A percentile compares a stretch with the other conserved stretches of the same genome.
Evolutionary conservation across 2,113 vertebrate genomes (phyloP).

Genomic region (Oenanthe melanoleuca): DNA sequence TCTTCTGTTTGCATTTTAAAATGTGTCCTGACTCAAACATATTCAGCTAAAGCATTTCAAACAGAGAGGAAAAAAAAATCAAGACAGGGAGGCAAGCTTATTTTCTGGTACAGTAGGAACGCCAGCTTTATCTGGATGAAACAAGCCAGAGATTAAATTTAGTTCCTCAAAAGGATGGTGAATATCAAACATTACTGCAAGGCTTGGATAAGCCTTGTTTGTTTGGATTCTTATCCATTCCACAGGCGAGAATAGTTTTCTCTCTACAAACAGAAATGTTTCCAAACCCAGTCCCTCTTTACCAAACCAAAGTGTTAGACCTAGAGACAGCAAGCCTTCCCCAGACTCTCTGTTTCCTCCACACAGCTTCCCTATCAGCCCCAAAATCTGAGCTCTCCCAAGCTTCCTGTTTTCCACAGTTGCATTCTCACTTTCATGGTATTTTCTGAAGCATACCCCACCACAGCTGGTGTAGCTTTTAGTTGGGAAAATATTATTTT

Average conservation of each 20-base stretch:
- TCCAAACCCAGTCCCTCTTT: background rate
- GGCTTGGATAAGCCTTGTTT: conserved; percentile 8
- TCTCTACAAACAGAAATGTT: conserved; percentile 3
- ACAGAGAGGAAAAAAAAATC: background rate
- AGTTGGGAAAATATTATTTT: background rate
- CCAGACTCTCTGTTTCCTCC: background rate
- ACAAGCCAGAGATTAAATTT: conserved; percentile 49
- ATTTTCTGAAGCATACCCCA: conserved; percentile 17
- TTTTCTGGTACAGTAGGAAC: conserved; percentile 13
- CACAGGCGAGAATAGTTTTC: background rate
- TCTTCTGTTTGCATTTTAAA: background rate
- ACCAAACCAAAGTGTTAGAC: background rate
- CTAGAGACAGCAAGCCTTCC: background rate
- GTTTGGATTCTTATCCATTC: conserved; percentile 43
- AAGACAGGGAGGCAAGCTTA: background rate
- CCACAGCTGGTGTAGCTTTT: background rate
- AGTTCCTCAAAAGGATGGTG: conserved; percentile 22
- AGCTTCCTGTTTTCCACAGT: conserved; percentile 23
- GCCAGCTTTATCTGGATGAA: conserved; percentile 25
- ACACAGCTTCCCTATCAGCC: background rate
- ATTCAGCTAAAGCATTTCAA: background rate
- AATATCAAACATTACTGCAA: conserved; percentile 38
- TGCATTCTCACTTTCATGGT: background rate
- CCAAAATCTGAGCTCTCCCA: background rate
- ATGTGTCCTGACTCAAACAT: background rate